Conservation (phyloP, 2,888 invertebrate genomes). For the Antheraea yamamai region DNA sequence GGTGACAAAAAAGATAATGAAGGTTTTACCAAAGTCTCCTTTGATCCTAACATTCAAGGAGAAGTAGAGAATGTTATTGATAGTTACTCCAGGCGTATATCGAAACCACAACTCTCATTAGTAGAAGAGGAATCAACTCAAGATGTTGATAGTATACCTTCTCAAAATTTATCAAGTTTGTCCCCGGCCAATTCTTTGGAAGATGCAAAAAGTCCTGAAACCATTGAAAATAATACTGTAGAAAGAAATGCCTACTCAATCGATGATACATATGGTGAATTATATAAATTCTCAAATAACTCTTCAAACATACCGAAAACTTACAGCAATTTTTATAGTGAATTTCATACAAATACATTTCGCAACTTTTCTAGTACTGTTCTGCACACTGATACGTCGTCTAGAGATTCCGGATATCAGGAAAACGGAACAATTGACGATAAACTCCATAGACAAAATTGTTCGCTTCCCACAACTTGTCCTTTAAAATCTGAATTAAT, state of each 20-base stretch:
- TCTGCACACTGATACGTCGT: slow-evolving; percentile 65
- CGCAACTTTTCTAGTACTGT: slow-evolving; percentile 57
- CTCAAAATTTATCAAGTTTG: slow-evolving; percentile 60
- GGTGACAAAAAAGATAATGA: slow-evolving; percentile 44
- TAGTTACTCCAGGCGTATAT: slow-evolving; percentile 57
- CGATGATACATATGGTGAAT: slow-evolving; percentile 37
- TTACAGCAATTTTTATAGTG: slow-evolving; percentile 68
- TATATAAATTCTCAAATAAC: not conserved
- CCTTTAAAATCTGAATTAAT: slow-evolving; percentile 48
- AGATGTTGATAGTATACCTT: slow-evolving; percentile 71
- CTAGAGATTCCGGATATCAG: slow-evolving; percentile 74
- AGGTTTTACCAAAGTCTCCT: slow-evolving; percentile 54
- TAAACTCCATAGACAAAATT: slow-evolving; percentile 53
- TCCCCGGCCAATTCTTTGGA: slow-evolving; percentile 60
- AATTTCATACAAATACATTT: slow-evolving; percentile 42
- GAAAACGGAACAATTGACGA: slow-evolving; percentile 68
- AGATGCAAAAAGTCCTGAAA: slow-evolving; percentile 38
- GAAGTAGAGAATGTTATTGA: slow-evolving; percentile 63
- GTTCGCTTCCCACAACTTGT: slow-evolving; percentile 61
- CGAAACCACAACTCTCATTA: slow-evolving; percentile 72
- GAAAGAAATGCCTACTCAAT: slow-evolving; percentile 38
- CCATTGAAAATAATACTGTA: slow-evolving; percentile 35
- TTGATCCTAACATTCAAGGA: slow-evolving; percentile 47
- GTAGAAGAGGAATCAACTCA: slow-evolving; percentile 79
- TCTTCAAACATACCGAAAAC: slow-evolving; percentile 54